A percentile compares a stretch with the other conserved stretches of the same genome.
These are phyloP conservation scores for Porites lobata DNA, from an alignment of 92 coral and sea anemone species.

Conservation along the genomic window DNA sequence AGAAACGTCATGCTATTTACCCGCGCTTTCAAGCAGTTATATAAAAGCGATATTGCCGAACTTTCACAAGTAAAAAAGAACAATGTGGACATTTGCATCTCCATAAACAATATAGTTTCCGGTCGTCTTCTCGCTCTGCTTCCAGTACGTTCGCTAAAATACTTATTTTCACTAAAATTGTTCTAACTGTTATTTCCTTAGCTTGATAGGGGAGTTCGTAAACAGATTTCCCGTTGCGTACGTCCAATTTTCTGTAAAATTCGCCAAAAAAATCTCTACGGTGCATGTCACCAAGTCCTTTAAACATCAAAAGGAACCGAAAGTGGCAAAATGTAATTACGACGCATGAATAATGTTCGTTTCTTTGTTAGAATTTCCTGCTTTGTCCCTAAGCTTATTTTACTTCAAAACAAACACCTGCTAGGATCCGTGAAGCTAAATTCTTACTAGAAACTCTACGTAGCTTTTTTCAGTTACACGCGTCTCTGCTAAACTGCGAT, in stretches of 20 bases:
- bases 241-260: conserved; percentile 10
- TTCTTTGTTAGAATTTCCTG: conserved; percentile 55
- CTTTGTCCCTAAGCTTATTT: conserved; percentile 51
- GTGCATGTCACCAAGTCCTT: neutral
- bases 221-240: conserved; percentile 23
- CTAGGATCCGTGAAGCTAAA: conserved; percentile 25
- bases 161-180: conserved; percentile 19
- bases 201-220: conserved; percentile 19
- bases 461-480: neutral
- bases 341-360: conserved; percentile 28
- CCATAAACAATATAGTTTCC: conserved; percentile 92
- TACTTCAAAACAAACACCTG: conserved; percentile 58
- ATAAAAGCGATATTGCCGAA: conserved; percentile 49
- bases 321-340: conserved; percentile 46
- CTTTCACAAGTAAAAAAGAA: conserved; percentile 48
- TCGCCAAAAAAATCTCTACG: conserved; percentile 1
- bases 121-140: conserved; percentile 75
- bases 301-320: conserved; percentile 59
- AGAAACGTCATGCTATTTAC: conserved; percentile 19
- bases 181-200: conserved; percentile 25
- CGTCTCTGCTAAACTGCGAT: conserved; percentile 17
- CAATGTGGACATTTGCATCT: conserved; percentile 71
- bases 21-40: conserved; percentile 20
- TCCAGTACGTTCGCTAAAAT: conserved; percentile 67
- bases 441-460: conserved; percentile 12